Evolutionary conservation across 2,113 vertebrate genomes (phyloP), one percentile per base, ranked within the genome.

Genomic region (Cheilinus undulatus): DNA sequence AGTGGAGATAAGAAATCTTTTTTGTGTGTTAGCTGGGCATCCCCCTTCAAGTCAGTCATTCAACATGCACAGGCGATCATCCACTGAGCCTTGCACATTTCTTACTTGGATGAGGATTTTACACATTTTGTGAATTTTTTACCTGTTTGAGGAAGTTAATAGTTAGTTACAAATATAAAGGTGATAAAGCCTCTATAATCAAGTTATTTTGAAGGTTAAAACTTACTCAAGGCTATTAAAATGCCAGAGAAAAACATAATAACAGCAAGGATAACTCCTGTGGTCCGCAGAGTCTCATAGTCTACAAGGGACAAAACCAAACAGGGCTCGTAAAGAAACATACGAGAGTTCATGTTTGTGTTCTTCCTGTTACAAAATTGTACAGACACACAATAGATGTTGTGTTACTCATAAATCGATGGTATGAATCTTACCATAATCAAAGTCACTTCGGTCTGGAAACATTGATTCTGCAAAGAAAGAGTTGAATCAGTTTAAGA

Each of bases 201-300:
- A 22, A 51, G 23, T 30, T 1, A 40, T 40, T 51, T 22, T 24
- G 40, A 49, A 74, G 32, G 23, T 65, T 36, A 45, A 36, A 73
- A 95, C 95, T 93, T 92, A 97, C 96, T 96, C 87, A 97, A 43
- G 48, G 96, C 91, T 80, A 96, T 95, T 80, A 97, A 71, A 88
- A 97, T 97, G 56, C 96, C 96, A 61, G 92, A 62, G 30, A 96
- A 80, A 80, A 95, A 97, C 95, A 97, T 93, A 63, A 97, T 46
- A 40, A 93, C 89, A 26, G 94, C 96, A 11, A 97, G 92, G 82
- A 95, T 88, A 61, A 97, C 88, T n/a, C 96, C 96, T 3, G 95
- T 94, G 3, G 93, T 95, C 82, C 94, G 86, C 78, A 97, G 72
- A 0, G 96, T 95, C 30, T 95, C 95, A 36, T 97, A 97, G 88